Conservation (phyloP, 2,113 vertebrate genomes). For the Dascyllus trimaculatus region DNA sequence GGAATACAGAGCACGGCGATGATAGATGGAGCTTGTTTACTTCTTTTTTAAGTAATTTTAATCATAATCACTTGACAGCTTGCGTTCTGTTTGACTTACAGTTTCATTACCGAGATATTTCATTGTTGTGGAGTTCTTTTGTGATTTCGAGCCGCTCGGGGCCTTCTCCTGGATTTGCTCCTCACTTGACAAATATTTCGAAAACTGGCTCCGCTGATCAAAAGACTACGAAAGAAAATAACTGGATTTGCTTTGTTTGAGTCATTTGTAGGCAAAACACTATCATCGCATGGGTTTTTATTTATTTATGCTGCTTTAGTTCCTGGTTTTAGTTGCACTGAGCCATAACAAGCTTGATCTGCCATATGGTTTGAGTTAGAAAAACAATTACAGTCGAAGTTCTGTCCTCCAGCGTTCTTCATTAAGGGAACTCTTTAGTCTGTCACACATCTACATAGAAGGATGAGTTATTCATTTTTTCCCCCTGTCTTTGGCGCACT, state of each 20-base stretch:
- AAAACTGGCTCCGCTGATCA: slow-evolving; percentile 7
- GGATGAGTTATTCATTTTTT: slow-evolving; percentile 3
- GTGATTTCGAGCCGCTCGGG: slow-evolving; percentile 10
- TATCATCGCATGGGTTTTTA: neutral
- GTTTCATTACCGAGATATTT: neutral
- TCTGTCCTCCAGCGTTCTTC: slow-evolving; percentile 28
- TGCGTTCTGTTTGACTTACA: slow-evolving; percentile 4
- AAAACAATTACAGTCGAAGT: slow-evolving; percentile 25
- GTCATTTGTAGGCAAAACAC: slow-evolving; percentile 2
- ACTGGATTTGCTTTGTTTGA: slow-evolving; percentile 28
- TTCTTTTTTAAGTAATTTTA: neutral
- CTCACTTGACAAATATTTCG: slow-evolving; percentile 3
- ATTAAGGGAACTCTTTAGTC: slow-evolving; percentile 18
- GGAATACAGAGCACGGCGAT: neutral
- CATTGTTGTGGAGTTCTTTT: neutral
- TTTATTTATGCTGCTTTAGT: slow-evolving; percentile 16
- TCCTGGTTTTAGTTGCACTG: slow-evolving; percentile 17
- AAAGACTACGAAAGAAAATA: slow-evolving; percentile 1
- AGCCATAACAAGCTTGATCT: slow-evolving; percentile 51
- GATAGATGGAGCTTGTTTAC: neutral
- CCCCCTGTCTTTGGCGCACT: neutral
- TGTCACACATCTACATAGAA: slow-evolving; percentile 13
- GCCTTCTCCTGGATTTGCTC: neutral
- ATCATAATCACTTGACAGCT: neutral
- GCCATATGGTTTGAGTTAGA: slow-evolving; percentile 34